Evolutionary conservation across 2,113 vertebrate species (phyloP).

Genomic region (Gorilla gorilla): DNA sequence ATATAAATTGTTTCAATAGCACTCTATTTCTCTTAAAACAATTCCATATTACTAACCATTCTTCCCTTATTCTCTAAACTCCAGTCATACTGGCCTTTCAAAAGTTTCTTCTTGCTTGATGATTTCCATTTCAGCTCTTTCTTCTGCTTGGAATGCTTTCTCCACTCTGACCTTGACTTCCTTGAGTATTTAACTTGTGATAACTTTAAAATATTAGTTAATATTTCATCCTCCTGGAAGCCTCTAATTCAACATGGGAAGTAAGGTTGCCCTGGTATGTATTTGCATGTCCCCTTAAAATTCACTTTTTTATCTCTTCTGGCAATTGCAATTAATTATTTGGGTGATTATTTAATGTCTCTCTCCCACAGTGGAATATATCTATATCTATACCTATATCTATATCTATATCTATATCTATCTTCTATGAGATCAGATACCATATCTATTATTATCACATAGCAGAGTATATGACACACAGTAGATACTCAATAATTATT

Average conservation of each 20-base stretch:
- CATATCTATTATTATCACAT: not conserved
- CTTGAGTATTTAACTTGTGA: not conserved
- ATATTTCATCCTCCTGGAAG: not conserved
- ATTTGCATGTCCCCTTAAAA: not conserved
- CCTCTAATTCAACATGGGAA: not conserved
- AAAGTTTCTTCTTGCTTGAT: not conserved
- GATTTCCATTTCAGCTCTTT: not conserved
- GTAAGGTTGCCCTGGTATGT: not conserved
- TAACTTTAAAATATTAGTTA: not conserved
- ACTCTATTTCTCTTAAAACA: not conserved
- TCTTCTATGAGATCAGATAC: not conserved
- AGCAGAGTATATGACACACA: not conserved
- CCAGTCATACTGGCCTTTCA: not conserved
- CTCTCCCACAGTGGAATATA: not conserved
- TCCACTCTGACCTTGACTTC: not conserved
- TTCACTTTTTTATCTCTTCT: not conserved
- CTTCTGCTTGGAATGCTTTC: not conserved
- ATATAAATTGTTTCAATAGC: not conserved
- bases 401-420: not conserved
- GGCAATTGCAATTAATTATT: not conserved
- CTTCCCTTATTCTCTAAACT: not conserved
- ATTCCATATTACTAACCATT: not conserved
- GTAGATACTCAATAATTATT: not conserved
- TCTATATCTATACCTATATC: not conserved
- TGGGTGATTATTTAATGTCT: not conserved